Conservation (phyloP, 2,113 vertebrate genomes). For the Phalacrocorax brasilianus region DNA sequence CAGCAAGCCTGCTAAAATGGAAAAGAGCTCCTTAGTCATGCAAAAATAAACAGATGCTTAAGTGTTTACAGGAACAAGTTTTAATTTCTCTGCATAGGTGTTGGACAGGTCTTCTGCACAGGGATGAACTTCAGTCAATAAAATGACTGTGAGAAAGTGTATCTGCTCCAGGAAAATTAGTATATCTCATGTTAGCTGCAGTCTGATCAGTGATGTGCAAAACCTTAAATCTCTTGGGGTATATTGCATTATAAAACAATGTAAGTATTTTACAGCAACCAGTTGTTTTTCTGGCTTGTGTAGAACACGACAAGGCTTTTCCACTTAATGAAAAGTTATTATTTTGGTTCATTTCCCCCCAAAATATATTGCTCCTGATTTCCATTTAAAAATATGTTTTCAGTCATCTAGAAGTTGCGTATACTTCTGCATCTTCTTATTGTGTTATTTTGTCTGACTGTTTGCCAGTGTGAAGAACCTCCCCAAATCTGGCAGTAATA, state of each 20-base stretch:
- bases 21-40: background rate
- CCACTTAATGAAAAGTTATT: background rate
- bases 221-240: background rate
- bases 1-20: background rate
- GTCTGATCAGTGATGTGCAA: background rate
- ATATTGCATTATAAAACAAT: background rate
- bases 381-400: background rate
- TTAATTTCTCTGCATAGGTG: background rate
- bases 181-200: background rate
- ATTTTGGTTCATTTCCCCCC: fast-evolving
- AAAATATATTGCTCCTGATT: background rate
- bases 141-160: background rate
- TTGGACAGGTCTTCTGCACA: background rate
- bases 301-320: background rate
- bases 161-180: background rate
- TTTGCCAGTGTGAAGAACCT: background rate
- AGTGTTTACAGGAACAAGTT: background rate
- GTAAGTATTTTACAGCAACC: background rate
- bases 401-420: background rate
- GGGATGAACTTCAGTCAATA: background rate
- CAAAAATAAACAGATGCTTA: background rate
- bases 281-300: background rate
- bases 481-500: background rate
- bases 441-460: background rate
- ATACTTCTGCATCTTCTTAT: background rate